Evolutionary conservation across 1,140 invertebrate species (phyloP).

Genomic region (Coelopa frigida): DNA sequence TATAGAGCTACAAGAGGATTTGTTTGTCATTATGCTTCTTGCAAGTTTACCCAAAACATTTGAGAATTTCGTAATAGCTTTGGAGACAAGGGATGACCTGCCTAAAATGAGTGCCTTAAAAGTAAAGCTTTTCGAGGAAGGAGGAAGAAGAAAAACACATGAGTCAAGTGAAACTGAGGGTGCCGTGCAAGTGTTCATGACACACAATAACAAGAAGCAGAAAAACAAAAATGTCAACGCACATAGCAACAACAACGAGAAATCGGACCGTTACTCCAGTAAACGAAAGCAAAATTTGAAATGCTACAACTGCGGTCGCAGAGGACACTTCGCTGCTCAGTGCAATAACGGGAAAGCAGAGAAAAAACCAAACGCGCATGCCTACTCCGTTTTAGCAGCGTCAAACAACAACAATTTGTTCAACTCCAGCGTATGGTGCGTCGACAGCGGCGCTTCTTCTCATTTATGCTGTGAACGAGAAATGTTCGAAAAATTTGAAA

Average conservation of each 20-base stretch:
- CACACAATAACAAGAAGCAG: neutral
- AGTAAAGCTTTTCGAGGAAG: constrained; percentile 5
- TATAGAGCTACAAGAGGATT: neutral
- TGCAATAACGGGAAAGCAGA: constrained; percentile 1
- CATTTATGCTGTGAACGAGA: constrained; percentile 8
- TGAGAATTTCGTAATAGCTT: constrained; percentile 10
- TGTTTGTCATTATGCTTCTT: constrained; percentile 1
- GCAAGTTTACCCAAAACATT: neutral
- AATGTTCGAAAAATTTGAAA: neutral
- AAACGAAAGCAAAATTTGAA: no score
- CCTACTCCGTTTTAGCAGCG: neutral
- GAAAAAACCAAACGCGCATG: neutral
- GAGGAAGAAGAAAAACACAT: constrained; percentile 1
- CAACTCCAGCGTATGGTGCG: constrained; percentile 3
- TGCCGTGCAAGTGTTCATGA: neutral
- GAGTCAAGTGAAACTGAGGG: neutral
- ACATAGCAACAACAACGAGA: neutral
- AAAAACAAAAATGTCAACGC: neutral
- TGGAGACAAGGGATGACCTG: constrained; percentile 4
- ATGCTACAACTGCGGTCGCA: neutral
- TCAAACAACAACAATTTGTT: neutral
- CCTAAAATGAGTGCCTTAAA: neutral
- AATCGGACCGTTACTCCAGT: neutral
- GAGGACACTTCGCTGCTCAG: neutral
- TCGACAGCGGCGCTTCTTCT: constrained; percentile 11